phyloP scores from a whole-genome alignment of 2,888 invertebrate species.

The Halictus quadricinctus region DNA sequence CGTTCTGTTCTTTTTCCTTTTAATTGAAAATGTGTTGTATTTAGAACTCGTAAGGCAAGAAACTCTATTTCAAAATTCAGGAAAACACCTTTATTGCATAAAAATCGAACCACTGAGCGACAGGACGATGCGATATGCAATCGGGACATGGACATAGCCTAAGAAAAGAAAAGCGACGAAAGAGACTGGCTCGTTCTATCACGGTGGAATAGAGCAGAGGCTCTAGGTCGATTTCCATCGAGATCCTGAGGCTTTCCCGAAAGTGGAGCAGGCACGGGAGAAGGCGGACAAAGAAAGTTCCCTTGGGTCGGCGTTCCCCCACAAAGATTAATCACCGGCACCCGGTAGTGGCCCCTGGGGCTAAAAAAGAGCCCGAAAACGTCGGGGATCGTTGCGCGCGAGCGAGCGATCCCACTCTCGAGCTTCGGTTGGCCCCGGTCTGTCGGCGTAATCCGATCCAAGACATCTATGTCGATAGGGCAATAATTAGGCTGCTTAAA shows the following conservation, averaged over 20 bases:
- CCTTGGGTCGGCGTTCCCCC: neutral
- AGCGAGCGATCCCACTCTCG: neutral
- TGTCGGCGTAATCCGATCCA: conserved; percentile 69
- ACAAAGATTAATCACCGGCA: conserved; percentile 34
- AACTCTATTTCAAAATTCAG: too few species aligned
- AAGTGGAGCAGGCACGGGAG: conserved; percentile 7
- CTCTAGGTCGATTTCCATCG: neutral
- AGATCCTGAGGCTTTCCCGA: neutral
- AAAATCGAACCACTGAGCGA: too few species aligned
- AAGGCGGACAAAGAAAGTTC: conserved; percentile 10
- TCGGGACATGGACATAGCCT: neutral
- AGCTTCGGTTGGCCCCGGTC: conserved; percentile 8
- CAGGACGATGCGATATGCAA: too few species aligned
- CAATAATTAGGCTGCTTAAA: conserved; percentile 78
- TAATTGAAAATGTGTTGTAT: too few species aligned
- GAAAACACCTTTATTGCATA: too few species aligned
- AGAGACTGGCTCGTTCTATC: neutral
- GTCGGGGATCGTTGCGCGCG: conserved; percentile 41
- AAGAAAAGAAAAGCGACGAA: neutral
- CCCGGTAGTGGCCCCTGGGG: neutral
- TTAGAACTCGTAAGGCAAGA: too few species aligned
- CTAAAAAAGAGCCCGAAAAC: conserved; percentile 26
- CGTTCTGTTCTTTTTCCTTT: too few species aligned
- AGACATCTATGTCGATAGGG: conserved; percentile 76
- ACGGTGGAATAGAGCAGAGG: too few species aligned